Percentiles rank a stretch among this genome's conserved stretches.
These are phyloP conservation scores for Synchiropus splendidus DNA, from an alignment of 2,113 vertebrate genomes.

Conservation along the genomic window DNA sequence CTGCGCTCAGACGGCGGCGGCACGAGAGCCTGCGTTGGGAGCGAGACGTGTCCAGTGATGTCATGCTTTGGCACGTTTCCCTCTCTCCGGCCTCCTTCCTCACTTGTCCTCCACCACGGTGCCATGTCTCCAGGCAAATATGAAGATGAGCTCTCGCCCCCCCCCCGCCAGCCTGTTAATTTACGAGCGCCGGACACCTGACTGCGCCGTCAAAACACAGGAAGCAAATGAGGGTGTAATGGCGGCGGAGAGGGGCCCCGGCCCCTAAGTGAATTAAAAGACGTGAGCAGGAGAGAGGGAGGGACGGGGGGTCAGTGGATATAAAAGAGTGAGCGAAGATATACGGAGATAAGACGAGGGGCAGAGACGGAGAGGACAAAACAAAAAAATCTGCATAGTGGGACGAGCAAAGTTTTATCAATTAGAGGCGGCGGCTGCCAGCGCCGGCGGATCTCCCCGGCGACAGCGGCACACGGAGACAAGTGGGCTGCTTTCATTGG, in stretches of 20 bases:
- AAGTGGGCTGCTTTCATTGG: too few relatives aligned
- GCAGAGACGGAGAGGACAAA: slow-evolving; percentile 11
- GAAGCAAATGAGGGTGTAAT: slow-evolving; percentile 86
- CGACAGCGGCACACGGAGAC: slow-evolving; percentile 34
- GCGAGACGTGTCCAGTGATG: slow-evolving; percentile 56
- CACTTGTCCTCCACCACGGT: slow-evolving; percentile 49
- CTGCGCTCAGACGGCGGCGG: too few relatives aligned
- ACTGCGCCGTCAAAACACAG: slow-evolving; percentile 73
- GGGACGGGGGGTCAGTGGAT: slow-evolving; percentile 3
- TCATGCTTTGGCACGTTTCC: slow-evolving; percentile 59
- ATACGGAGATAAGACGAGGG: slow-evolving; percentile 18
- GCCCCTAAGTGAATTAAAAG: slow-evolving; percentile 98
- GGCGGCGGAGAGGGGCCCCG: slow-evolving; percentile 77
- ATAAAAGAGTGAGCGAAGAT: slow-evolving; percentile 31
- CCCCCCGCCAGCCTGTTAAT: slow-evolving; percentile 55
- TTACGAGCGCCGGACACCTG: slow-evolving; percentile 64
- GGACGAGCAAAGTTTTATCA: too few relatives aligned
- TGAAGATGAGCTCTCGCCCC: slow-evolving; percentile 57
- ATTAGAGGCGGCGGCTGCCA: slow-evolving; percentile 46
- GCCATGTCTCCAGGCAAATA: slow-evolving; percentile 71
- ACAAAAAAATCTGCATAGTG: slow-evolving; percentile 37
- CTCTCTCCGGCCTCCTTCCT: slow-evolving; percentile 28
- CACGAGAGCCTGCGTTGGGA: slow-evolving; percentile 54
- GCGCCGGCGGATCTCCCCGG: slow-evolving; percentile 44
- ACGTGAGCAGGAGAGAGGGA: slow-evolving; percentile 41